Evolutionary conservation across 35 echinoderm and acorn worm species (phyloP).

Genomic region (Stichopus chloronotus): DNA sequence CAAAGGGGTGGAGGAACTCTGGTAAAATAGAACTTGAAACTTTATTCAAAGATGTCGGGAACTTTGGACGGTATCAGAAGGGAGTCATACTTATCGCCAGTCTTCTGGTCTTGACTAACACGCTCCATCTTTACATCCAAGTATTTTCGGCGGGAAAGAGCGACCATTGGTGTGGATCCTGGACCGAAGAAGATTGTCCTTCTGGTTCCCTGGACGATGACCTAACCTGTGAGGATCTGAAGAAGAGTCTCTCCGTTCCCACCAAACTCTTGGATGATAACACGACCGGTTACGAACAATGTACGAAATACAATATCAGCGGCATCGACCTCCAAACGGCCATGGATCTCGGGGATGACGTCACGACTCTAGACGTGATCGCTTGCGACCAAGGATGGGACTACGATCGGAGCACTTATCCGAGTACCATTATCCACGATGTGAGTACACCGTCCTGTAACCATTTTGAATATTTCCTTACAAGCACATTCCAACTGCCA

Average conservation of each 20-base stretch:
- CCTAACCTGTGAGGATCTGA: conserved; percentile 1
- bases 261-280: neutral
- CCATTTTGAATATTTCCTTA: too few relatives aligned
- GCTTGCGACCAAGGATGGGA: conserved; percentile 44
- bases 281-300: conserved; percentile 6
- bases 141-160: conserved; percentile 25
- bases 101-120: neutral
- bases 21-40: neutral
- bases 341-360: neutral
- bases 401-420: conserved; percentile 3
- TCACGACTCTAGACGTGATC: neutral
- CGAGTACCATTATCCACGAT: conserved; percentile 15
- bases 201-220: neutral
- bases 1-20: too few relatives aligned
- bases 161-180: conserved; percentile 19
- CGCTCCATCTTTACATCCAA: neutral
- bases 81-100: neutral
- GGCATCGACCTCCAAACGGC: conserved; percentile 29
- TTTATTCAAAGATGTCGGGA: neutral
- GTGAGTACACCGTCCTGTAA: conserved; percentile 7
- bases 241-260: conserved; percentile 22
- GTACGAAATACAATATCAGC: conserved; percentile 17
- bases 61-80: neutral
- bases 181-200: neutral
- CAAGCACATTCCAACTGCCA: too few relatives aligned